These are phyloP conservation scores for Rhincodon typus DNA, from an alignment of 2,797 vertebrate species.

Conservation along the genomic window DNA sequence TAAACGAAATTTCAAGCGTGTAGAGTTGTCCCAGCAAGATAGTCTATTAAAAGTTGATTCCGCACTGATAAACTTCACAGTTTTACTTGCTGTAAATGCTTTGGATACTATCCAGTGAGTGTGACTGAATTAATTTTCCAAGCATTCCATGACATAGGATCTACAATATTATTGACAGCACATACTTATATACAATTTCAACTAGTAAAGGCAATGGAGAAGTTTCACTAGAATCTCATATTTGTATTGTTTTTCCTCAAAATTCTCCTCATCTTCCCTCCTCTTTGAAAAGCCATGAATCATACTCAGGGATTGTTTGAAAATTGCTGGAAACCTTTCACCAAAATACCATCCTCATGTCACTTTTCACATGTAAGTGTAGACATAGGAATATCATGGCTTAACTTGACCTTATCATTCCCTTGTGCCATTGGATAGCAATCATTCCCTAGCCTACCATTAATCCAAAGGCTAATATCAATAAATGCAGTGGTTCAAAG, in stretches of 20 bases:
- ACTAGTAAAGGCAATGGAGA: background rate
- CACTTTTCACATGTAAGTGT: background rate
- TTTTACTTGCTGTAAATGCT: background rate
- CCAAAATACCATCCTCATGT: background rate
- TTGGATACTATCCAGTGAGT: background rate
- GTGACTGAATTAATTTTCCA: background rate
- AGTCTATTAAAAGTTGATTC: background rate
- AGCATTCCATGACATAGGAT: background rate
- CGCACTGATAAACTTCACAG: background rate
- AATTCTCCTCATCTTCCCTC: background rate
- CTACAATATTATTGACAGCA: background rate
- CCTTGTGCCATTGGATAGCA: background rate
- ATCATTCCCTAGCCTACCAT: background rate
- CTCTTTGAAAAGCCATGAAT: background rate
- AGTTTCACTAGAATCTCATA: background rate
- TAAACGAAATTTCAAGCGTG: background rate
- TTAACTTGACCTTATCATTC: background rate
- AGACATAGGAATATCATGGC: background rate
- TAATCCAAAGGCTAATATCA: conserved; percentile 12
- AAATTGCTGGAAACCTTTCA: background rate
- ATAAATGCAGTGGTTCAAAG: background rate
- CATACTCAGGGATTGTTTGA: background rate
- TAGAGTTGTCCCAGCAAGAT: background rate
- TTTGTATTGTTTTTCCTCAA: background rate
- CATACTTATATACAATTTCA: background rate